Evolutionary conservation across 2,797 vertebrate species (phyloP), one percentile per base, ranked within the genome.

Genomic region (Sebastolobus alascanus): DNA sequence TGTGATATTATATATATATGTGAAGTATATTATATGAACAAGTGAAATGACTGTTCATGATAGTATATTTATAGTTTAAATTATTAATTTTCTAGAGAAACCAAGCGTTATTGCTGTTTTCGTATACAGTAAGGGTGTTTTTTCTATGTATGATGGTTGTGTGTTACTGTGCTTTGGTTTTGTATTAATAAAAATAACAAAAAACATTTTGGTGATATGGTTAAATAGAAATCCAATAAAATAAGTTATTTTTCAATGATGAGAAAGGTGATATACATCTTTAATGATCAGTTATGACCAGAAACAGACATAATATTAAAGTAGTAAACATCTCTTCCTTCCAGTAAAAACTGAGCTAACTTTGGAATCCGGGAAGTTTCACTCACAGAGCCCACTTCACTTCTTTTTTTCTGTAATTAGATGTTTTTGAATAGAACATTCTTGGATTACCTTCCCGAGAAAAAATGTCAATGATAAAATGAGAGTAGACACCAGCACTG

Each of bases 391-490:
- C 69, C 69, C 37, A n/a, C 54, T 68, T 77, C 3, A 33, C 33
- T 43, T 75, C 38, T 75, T 61, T 75, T 43, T 75, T 61, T 81
- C 71, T 70, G 55, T 76, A 43, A 65, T 65, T 43, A 27, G 38
- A 65, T 65, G 63, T 77, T 84, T 80, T 86, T 79, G 82, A 86
- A 91, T 69, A 84, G 66, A 69, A 82, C 81, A 67, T 82, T 83
- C 79, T 92, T 87, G 68, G 79, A 83, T 94, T 92, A 86, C 85
- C 55, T 68, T 79, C 65, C 84, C 13, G 29, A 81, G 75, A 85
- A 56, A 70, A 88, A 68, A 93, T 89, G 77, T 82, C 79, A 88
- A 83, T 90, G 92, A 91, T 90, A 90, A 85, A 86, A 84, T 79
- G 80, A 72, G 90, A 90, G 83, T 58, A 76, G 90, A 91, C 76